Conservation (phyloP, 2,888 invertebrate genomes). For the Drosophila seclusa region DNA sequence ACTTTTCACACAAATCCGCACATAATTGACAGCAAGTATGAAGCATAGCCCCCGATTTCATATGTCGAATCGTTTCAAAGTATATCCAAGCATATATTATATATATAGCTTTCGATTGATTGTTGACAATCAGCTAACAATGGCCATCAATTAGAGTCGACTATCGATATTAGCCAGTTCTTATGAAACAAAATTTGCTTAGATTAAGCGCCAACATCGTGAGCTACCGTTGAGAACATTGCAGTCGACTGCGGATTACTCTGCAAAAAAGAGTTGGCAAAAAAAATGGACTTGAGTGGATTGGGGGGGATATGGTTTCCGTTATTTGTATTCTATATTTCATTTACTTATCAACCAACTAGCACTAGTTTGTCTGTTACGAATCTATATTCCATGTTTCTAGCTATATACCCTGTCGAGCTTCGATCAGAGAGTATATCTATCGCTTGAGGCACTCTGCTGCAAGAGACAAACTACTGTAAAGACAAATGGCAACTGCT, state of each 20-base stretch:
- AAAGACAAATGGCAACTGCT: neutral
- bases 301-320: neutral
- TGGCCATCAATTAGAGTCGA: slow-evolving; percentile 1
- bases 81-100: neutral
- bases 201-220: neutral
- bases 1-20: slow-evolving; percentile 4
- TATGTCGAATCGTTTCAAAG: neutral
- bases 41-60: neutral
- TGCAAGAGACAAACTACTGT: neutral
- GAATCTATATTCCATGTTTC: too few relatives aligned
- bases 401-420: neutral
- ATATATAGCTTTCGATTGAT: neutral
- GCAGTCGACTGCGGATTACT: neutral
- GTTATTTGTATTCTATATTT: neutral
- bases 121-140: neutral
- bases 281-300: neutral
- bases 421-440: neutral
- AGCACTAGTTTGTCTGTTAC: neutral
- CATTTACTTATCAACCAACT: neutral
- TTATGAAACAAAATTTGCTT: neutral
- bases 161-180: neutral
- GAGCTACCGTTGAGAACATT: neutral
- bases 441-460: neutral
- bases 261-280: neutral
- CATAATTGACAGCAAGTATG: neutral